A percentile compares a stretch with the other conserved stretches of the same genome.
phyloP scores from a whole-genome alignment of 1,140 invertebrate genomes.

The Geopemphigus sp. region DNA sequence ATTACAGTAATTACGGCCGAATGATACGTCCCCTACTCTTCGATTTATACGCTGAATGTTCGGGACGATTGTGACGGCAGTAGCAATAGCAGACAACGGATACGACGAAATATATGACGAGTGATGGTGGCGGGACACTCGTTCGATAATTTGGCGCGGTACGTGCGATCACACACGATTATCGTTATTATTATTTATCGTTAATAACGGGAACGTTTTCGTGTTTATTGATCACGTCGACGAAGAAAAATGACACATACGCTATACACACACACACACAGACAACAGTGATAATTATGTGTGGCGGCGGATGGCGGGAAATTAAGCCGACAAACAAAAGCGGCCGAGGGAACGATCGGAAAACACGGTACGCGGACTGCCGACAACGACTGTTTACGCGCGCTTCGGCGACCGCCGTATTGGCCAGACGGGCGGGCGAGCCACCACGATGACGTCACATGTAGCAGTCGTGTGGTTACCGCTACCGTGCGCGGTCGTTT shows the following conservation, averaged over 20 bases:
- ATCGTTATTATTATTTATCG: neutral
- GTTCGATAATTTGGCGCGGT: no score
- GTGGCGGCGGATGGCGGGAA: slow-evolving; percentile 19
- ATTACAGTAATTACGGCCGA: neutral
- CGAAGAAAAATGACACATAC: neutral
- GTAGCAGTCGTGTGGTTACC: neutral
- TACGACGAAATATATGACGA: neutral
- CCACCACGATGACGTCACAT: slow-evolving; percentile 3
- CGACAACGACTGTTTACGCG: neutral
- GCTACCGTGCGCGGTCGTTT: neutral
- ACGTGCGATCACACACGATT: no score
- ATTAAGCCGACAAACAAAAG: slow-evolving; percentile 35
- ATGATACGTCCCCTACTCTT: no score
- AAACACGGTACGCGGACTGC: neutral
- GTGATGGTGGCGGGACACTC: no score
- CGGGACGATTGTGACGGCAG: no score
- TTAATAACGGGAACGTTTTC: neutral
- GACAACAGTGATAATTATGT: neutral
- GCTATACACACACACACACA: neutral
- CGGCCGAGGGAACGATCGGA: neutral
- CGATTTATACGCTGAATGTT: neutral
- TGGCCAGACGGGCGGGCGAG: neutral
- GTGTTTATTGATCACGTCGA: no score
- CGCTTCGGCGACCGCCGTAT: neutral
- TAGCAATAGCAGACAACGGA: no score